phyloP scores from a whole-genome alignment of 2,888 invertebrate genomes.

The Eupithecia pulchellata region DNA sequence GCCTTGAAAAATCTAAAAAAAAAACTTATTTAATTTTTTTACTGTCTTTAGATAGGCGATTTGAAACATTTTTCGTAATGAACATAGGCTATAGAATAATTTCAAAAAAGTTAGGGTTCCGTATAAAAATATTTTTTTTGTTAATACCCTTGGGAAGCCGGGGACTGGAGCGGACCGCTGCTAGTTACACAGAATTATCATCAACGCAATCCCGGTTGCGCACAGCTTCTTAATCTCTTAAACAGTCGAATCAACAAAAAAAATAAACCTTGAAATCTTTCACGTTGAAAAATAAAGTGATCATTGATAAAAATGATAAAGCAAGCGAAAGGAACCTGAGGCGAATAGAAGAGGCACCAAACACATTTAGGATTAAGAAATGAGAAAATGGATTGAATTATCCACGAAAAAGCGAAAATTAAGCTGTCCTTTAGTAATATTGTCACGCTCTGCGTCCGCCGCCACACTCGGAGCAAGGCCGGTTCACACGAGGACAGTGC shows the following conservation, averaged over 20 bases:
- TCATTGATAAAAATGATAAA: constrained; percentile 58
- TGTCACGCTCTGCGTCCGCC: constrained; percentile 57
- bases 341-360: constrained; percentile 42
- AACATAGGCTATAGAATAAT: too few relatives aligned
- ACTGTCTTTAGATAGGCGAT: too few relatives aligned
- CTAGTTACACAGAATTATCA: too few relatives aligned
- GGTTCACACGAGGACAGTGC: constrained; percentile 31
- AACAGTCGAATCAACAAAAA: constrained; percentile 13
- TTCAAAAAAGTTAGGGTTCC: too few relatives aligned
- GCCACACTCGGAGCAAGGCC: constrained; percentile 35
- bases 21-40: too few relatives aligned
- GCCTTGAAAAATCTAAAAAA: too few relatives aligned
- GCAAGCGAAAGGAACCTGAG: constrained; percentile 49
- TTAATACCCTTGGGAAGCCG: neutral
- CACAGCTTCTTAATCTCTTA: constrained; percentile 6
- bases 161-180: too few relatives aligned
- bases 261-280: constrained; percentile 34
- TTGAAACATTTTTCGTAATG: too few relatives aligned
- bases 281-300: constrained; percentile 34
- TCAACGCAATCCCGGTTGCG: neutral
- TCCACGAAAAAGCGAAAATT: constrained; percentile 59
- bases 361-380: constrained; percentile 58
- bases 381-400: constrained; percentile 58
- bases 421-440: constrained; percentile 57
- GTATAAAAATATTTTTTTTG: too few relatives aligned